phyloP scores from a whole-genome alignment of 2,113 vertebrate genomes.

The Thinocorus orbignyianus region DNA sequence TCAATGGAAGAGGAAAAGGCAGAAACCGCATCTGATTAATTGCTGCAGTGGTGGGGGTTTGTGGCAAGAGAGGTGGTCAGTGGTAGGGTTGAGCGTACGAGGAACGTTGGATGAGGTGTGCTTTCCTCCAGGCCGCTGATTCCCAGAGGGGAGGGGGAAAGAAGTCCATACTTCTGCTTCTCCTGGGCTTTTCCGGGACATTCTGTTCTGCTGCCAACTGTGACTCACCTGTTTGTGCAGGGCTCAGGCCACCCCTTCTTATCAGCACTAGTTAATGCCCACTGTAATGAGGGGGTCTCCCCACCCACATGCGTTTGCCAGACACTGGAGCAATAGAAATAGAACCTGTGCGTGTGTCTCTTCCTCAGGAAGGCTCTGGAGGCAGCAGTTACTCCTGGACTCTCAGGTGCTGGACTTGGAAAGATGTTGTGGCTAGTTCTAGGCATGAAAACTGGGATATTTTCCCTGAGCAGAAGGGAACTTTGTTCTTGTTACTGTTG shows the following conservation, averaged over 20 bases:
- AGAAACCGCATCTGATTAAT: background rate
- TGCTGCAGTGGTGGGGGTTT: background rate
- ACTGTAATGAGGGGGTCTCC: background rate
- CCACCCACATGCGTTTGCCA: background rate
- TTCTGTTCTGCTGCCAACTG: background rate
- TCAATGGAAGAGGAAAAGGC: background rate
- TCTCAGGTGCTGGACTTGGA: background rate
- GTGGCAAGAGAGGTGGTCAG: background rate
- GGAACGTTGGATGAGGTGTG: background rate
- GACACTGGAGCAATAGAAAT: background rate
- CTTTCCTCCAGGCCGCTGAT: background rate
- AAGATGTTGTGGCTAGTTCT: background rate
- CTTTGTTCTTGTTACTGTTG: background rate
- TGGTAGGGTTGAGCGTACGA: background rate
- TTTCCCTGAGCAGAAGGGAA: background rate
- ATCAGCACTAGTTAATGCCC: background rate
- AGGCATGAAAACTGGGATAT: background rate
- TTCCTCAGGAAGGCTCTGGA: background rate
- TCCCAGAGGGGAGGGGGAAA: background rate
- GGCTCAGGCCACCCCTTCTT: background rate
- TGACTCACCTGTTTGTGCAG: background rate
- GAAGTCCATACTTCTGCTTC: background rate
- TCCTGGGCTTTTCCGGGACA: background rate
- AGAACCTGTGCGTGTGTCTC: background rate
- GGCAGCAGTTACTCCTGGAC: background rate